phyloP scores from a whole-genome alignment of 1,140 invertebrate genomes.

The Brachystomella parvula region DNA sequence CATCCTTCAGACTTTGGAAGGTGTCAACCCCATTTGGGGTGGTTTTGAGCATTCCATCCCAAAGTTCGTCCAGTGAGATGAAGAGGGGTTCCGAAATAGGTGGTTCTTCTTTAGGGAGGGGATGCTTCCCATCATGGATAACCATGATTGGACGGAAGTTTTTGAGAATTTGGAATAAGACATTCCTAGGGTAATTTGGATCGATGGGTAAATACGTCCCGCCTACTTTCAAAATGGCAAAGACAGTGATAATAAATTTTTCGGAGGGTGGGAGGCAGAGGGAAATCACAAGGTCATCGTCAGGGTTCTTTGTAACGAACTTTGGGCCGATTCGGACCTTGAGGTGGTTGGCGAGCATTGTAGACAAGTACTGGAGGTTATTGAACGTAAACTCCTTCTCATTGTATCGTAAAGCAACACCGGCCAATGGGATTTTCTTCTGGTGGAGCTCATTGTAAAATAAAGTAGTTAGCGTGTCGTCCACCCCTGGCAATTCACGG shows the following conservation, averaged over 20 bases:
- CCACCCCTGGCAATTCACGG: background rate
- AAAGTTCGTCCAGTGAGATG: background rate
- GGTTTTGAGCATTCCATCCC: background rate
- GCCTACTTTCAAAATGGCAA: conserved; percentile 62
- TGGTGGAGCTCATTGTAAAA: background rate
- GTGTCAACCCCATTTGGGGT: background rate
- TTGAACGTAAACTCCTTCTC: background rate
- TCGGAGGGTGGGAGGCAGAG: conserved; percentile 12
- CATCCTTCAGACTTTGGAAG: conserved; percentile 34
- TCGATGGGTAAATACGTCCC: conserved; percentile 74
- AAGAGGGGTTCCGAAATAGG: background rate
- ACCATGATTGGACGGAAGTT: conserved; percentile 9
- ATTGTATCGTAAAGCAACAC: background rate
- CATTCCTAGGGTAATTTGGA: conserved; percentile 60
- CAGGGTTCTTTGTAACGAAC: background rate
- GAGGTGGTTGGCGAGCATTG: background rate
- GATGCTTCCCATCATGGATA: conserved; percentile 18
- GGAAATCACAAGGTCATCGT: conserved; percentile 23
- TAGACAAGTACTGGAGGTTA: background rate
- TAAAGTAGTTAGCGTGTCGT: background rate
- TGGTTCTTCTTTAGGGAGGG: background rate
- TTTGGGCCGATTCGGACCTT: background rate
- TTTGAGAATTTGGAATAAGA: conserved; percentile 47
- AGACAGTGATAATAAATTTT: conserved; percentile 20
- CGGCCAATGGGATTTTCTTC: background rate